phyloP scores from a whole-genome alignment of 2,888 invertebrate genomes.

The Schizaphis graminum region DNA sequence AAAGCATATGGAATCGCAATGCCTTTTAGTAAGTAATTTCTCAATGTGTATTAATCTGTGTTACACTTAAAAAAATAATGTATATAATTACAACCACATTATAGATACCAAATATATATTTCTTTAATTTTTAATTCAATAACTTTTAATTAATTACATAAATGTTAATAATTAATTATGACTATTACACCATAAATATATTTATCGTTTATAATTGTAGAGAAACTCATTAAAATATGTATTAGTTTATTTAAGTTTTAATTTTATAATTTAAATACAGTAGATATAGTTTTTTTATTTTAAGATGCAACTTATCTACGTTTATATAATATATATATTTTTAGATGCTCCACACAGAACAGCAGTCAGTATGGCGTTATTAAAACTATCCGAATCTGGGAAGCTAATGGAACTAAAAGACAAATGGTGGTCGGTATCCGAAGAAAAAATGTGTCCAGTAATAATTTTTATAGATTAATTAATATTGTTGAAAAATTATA shows the following conservation, averaged over 20 bases:
- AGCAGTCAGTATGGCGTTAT: slow-evolving; percentile 86
- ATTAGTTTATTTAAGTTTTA: background rate
- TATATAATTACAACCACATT: background rate
- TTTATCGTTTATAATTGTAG: background rate
- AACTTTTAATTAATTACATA: background rate
- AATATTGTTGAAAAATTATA: background rate
- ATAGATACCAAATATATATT: background rate
- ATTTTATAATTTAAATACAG: background rate
- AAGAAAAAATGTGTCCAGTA: slow-evolving; percentile 76
- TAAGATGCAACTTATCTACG: too few relatives aligned
- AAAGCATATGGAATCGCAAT: slow-evolving; percentile 96
- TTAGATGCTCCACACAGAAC: slow-evolving; percentile 83
- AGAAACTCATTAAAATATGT: background rate
- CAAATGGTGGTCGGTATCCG: slow-evolving; percentile 89
- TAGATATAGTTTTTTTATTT: background rate
- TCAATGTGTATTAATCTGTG: background rate
- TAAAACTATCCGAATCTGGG: slow-evolving; percentile 92
- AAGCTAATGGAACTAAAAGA: slow-evolving; percentile 84
- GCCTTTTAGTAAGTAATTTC: slow-evolving; percentile 81
- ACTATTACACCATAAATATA: background rate
- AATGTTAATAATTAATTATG: background rate
- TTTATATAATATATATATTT: slow-evolving; percentile 67
- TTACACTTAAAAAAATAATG: background rate
- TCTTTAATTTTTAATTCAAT: background rate
- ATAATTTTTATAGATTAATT: slow-evolving; percentile 67